These are phyloP conservation scores for Jacana jacana DNA, from an alignment of 2,113 vertebrate genomes.

Conservation along the genomic window DNA sequence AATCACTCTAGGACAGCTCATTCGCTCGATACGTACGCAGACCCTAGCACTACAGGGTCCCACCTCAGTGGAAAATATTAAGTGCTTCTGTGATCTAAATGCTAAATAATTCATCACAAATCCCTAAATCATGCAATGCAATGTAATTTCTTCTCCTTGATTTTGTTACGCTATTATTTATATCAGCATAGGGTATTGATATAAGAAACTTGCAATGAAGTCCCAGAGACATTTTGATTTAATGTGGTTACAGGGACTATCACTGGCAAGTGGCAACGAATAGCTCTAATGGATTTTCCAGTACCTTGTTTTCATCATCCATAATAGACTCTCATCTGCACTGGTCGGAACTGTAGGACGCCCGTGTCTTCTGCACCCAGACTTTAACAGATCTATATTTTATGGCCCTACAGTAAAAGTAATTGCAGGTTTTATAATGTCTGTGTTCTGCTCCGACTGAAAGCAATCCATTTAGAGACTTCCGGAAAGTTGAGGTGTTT, in stretches of 20 bases:
- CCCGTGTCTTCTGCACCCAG: constrained; percentile 59
- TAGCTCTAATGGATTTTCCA: constrained; percentile 67
- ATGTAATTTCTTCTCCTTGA: constrained; percentile 4
- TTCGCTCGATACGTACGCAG: fast-evolving
- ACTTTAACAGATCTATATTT: constrained; percentile 71
- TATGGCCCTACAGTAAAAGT: constrained; percentile 69
- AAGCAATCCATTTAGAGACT: constrained; percentile 68
- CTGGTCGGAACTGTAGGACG: constrained; percentile 59
- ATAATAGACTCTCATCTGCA: constrained; percentile 62
- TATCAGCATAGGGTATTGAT: not conserved
- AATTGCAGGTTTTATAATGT: constrained; percentile 67
- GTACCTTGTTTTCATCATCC: constrained; percentile 71
- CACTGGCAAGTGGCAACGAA: constrained; percentile 51
- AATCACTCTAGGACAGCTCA: not conserved
- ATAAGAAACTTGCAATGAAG: constrained; percentile 26
- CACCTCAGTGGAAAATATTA: not conserved
- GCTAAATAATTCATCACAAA: constrained; percentile 46
- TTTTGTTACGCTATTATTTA: constrained; percentile 40
- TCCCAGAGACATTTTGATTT: constrained; percentile 8
- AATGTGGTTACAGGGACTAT: constrained; percentile 33
- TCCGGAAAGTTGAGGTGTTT: constrained; percentile 39
- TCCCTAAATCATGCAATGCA: not conserved
- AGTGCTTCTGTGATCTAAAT: not conserved
- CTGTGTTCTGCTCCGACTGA: constrained; percentile 44
- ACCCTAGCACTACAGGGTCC: not conserved